A percentile compares a stretch with the other conserved stretches of the same genome.
phyloP scores from a whole-genome alignment of 2,888 invertebrate species.

The Auanema sp. region DNA sequence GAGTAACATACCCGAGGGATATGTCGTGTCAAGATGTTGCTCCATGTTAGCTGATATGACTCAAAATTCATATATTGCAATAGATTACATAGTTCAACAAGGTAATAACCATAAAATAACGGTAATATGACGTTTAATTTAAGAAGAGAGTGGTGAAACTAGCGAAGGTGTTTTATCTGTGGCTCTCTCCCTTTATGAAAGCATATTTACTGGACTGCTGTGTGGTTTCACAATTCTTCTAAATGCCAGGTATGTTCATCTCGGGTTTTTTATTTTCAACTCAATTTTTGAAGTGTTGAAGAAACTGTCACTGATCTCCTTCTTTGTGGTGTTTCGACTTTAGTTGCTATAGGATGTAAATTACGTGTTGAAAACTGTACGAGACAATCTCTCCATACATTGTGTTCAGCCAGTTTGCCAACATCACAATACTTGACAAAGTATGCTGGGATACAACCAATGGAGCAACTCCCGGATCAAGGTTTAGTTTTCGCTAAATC shows the following conservation, averaged over 20 bases:
- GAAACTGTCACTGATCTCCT: conserved; percentile 88
- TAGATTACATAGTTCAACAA: conserved; percentile 27
- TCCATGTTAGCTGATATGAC: conserved; percentile 34
- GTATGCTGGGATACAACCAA: background rate
- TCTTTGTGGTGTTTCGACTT: conserved; percentile 85
- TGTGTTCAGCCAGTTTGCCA: conserved; percentile 13
- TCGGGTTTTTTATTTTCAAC: background rate
- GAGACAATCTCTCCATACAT: conserved; percentile 11
- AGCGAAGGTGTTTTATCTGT: background rate
- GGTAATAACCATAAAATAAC: conserved; percentile 11
- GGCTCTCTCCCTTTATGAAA: background rate
- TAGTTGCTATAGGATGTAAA: conserved; percentile 85
- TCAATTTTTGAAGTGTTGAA: conserved; percentile 75
- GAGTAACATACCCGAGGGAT: conserved; percentile 90
- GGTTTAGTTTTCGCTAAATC: conserved; percentile 6
- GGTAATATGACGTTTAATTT: background rate
- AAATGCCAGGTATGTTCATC: background rate
- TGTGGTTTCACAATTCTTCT: conserved; percentile 2
- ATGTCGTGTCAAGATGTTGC: conserved; percentile 82
- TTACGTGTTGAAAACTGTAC: conserved; percentile 70
- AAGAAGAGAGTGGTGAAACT: background rate
- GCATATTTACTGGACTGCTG: background rate
- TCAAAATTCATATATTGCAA: conserved; percentile 28
- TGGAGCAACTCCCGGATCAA: too few species aligned
- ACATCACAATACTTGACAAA: conserved; percentile 13